Base-by-base conservation (phyloP, 2,888 invertebrate genomes). In the Ochropleura leucogaster region DNA sequence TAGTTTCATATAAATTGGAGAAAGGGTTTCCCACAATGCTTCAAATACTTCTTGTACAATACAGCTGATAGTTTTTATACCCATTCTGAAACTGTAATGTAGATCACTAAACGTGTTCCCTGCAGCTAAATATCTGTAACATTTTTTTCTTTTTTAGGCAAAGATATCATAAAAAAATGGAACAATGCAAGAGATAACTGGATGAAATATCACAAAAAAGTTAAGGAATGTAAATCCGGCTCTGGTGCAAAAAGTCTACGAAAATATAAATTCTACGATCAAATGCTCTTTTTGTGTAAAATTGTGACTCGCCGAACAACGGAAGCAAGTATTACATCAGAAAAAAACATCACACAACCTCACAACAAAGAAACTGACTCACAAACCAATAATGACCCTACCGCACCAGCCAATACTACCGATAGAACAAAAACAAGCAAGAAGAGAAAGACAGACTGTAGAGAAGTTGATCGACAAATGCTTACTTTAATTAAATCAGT, bases 161-260 rank as follows among this genome's bases (percentile, higher is more conserved):
- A 74, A 65, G 51, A 69, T 77, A 79, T 77, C 55, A 76, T 76
- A 40, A 80, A 74, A 70, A 80, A 77, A 64, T 74, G 84, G 84
- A 85, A 78, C 72, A 86, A 85, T 82, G 77, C 77, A 72, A 84
- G 82, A 86, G 83, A 84, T 85, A 83, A 77, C 81, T 86, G 87
- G 87, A 87, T 85, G 84, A 86, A 85, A 87, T 87, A 81, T 82
- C 68, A 85, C 84, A 86, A 87, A 86, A 85, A 86, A 82, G 71
- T 86, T 79, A 82, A 82, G 53, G 81, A 85, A 80, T 85, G 79
- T 83, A 85, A 86, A 80, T 86, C 87, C 78, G 85, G 86, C 69
- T 87, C 85, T 77, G 63, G 65, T 69, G 77, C 74, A 59, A 85
- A 86, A 85, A 83, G 79, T 76, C 73, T 84, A 85, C 77, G 83